A percentile compares a stretch with the other conserved stretches of the same genome.
Evolutionary conservation across 2,888 invertebrate species (phyloP).

Genomic region (Phortica magna): DNA sequence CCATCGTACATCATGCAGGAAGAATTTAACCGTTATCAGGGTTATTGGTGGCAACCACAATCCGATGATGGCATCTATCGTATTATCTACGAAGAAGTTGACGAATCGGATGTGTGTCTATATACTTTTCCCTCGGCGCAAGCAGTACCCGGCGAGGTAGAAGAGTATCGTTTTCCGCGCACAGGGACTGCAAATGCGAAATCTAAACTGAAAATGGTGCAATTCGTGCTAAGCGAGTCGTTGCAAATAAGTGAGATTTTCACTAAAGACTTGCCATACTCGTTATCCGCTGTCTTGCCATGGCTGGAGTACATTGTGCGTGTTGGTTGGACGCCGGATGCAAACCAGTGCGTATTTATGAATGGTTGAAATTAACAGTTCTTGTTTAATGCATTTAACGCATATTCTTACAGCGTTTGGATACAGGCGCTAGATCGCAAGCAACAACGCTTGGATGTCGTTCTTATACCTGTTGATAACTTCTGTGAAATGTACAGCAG

Average conservation of each 20-base stretch:
- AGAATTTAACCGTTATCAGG: conserved; percentile 97
- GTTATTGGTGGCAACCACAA: conserved; percentile 98
- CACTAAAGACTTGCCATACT: conserved; percentile 86
- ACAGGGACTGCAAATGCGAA: conserved; percentile 94
- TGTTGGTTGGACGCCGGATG: conserved; percentile 96
- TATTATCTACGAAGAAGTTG: conserved; percentile 92
- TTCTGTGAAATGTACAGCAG: conserved; percentile 81
- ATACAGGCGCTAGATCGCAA: conserved; percentile 92
- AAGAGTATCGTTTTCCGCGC: conserved; percentile 91
- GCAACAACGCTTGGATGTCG: conserved; percentile 91
- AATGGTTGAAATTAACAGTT: no score
- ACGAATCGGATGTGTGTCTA: conserved; percentile 93
- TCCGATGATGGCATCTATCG: conserved; percentile 86
- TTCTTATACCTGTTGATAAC: conserved; percentile 88
- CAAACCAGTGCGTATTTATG: conserved; percentile 86
- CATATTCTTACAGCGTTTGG: conserved; percentile 86
- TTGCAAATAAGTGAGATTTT: conserved; percentile 87
- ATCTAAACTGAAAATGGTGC: conserved; percentile 91
- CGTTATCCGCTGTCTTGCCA: conserved; percentile 89
- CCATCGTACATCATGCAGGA: conserved; percentile 99
- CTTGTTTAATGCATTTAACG: not conserved
- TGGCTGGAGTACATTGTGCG: conserved; percentile 97
- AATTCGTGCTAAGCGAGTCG: conserved; percentile 83
- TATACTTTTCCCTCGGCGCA: conserved; percentile 92
- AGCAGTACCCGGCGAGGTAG: conserved; percentile 87